Evolutionary conservation across 2,797 vertebrate species (phyloP), one percentile per base, ranked within the genome.

Genomic region (Falco columbarius): DNA sequence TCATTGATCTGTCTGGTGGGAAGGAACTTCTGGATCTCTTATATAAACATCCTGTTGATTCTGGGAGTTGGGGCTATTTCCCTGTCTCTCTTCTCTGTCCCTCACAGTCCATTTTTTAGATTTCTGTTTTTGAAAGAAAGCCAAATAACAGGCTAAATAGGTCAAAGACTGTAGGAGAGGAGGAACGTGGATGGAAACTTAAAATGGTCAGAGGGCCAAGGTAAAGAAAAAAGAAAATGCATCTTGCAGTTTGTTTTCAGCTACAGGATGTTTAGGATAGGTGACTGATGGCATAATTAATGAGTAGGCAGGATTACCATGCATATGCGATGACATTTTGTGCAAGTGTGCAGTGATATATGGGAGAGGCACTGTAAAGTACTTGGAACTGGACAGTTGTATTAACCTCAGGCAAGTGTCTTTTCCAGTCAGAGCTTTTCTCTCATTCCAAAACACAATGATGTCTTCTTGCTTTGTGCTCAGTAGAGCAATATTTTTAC

Each of bases 111-210:
- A 30, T 81, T 96, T 92, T 88, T 93, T 65, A 90, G 59, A 72
- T 83, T 81, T 94, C 80, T 83, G 22, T 26, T 74, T 94, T 91
- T 97, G 96, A 96, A 97, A 90, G 65, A n/a, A 40, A 87, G 90
- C 89, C 92, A 97, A 94, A 77, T 56, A 86, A 72, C 56, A 91
- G 94, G 76, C 94, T 96, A 93, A 96, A 92, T 92, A 97, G 89
- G 93, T 96, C 95, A 95, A 87, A 90, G 52, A 93, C 90, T 97
- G 81, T 87, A 93, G 93, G 76, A 90, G 86, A 87, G 20, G 73
- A 93, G 40, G 76, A 95, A 93, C 32, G 26, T 81, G 72, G 46
- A 66, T 85, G 36, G 84, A 97, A 95, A 94, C 21, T 65, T 82
- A 83, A 91, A 96, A 75, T 3, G 26, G 68, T 86, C 89, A 65